Conservation (phyloP, 2,113 vertebrate genomes). For the Pluvianellus socialis region DNA sequence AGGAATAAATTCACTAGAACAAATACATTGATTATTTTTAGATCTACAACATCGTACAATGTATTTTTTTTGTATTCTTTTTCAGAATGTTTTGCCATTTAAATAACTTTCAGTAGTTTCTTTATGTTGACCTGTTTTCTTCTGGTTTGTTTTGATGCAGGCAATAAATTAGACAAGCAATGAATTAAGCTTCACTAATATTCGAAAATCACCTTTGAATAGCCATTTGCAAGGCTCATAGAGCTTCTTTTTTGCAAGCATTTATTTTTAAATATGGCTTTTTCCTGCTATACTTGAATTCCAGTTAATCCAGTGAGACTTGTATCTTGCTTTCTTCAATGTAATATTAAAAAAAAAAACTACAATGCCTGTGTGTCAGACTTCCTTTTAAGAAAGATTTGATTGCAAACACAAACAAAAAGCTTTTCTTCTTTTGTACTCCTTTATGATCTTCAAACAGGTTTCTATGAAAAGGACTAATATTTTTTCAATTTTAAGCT, state of each 20-base stretch:
- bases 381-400: conserved; percentile 60
- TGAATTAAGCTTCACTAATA: conserved; percentile 72
- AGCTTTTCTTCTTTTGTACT: conserved; percentile 63
- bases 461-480: conserved; percentile 50
- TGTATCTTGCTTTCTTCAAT: conserved; percentile 56
- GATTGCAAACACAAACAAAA: conserved; percentile 65
- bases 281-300: conserved; percentile 56
- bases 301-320: conserved; percentile 66
- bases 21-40: conserved; percentile 38
- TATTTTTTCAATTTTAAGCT: conserved; percentile 55
- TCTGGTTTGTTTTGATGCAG: conserved; percentile 44
- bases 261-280: conserved; percentile 52
- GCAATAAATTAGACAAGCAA: conserved; percentile 63
- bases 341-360: conserved; percentile 52
- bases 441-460: conserved; percentile 71
- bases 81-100: conserved; percentile 46
- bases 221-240: conserved; percentile 62
- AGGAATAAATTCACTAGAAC: conserved; percentile 48
- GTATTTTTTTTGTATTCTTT: background rate
- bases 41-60: background rate
- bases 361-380: conserved; percentile 50
- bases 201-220: conserved; percentile 74
- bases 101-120: conserved; percentile 50
- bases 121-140: conserved; percentile 7
- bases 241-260: conserved; percentile 64